Base-by-base conservation (phyloP, 2,888 invertebrate species). In the Athripsodes cinereus region DNA sequence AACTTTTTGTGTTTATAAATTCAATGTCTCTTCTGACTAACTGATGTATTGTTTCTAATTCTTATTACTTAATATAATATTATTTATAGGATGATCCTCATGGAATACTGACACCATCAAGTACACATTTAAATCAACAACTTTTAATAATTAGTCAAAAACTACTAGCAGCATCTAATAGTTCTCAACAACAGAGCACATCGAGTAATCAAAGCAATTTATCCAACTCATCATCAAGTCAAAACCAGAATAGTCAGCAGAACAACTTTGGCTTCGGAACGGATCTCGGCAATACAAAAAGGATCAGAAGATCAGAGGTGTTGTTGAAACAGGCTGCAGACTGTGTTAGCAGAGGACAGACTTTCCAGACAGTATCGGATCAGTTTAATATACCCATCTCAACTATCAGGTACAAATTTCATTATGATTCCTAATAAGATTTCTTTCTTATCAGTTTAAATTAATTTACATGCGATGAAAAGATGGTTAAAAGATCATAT, bases 361-460 rank as follows among this genome's bases (percentile, higher is more conserved):
- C 92, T 67, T 92, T 91, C 78, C 91, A 91, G 74, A 90, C 88
- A 1, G 91, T 91, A 26, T 90, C 90, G 59, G 90, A 90, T 68
- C 88, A 88, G 78, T 92, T 89, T 73, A 89, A 89, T 71, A 91
- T 92, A 74, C 92, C 92, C 59, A 91, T 92, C 64, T 90, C 90
- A 26, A 92, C 91, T 40, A 90, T 92, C 71, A 82, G 82, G 79
- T 80, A 50, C n/a, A n/a, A n/a, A n/a, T n/a, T n/a, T n/a, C n/a
- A n/a, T n/a, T n/a, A n/a, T n/a, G n/a, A n/a, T n/a, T n/a, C n/a
- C n/a, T n/a, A n/a, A n/a, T n/a, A n/a, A n/a, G n/a, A n/a, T n/a
- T n/a, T n/a, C n/a, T n/a, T n/a, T n/a, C n/a, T n/a, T n/a, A n/a
- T n/a, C n/a, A n/a, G n/a, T n/a, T n/a, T n/a, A n/a, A n/a, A n/a